Evolutionary conservation across 37 sponge, comb jelly and placozoan genomes (phyloP).

Genomic region (Tethya wilhelma): DNA sequence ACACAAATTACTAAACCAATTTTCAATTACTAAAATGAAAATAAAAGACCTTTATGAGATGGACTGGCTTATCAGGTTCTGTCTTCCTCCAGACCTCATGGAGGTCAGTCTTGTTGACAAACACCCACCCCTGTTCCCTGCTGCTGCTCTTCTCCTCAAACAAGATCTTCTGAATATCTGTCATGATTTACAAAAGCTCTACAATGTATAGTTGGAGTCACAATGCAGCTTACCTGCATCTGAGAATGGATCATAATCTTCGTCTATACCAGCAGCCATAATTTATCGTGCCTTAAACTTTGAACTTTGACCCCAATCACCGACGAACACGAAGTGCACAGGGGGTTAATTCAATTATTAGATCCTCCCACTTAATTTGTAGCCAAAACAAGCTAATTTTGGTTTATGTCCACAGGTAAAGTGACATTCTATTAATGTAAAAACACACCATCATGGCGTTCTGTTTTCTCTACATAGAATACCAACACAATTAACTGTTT

Average conservation of each 20-base stretch:
- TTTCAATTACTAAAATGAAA: too few relatives aligned
- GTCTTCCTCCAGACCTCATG: slow-evolving; percentile 58
- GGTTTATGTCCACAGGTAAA: background rate
- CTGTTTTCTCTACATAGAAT: too few relatives aligned
- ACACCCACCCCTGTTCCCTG: slow-evolving; percentile 49
- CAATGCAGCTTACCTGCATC: slow-evolving; percentile 30
- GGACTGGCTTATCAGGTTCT: slow-evolving; percentile 31
- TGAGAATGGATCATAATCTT: slow-evolving; percentile 35
- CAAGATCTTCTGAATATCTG: slow-evolving; percentile 44
- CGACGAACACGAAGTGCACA: too few relatives aligned
- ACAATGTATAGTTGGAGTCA: too few relatives aligned
- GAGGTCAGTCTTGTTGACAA: slow-evolving; percentile 28
- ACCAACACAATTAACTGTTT: too few relatives aligned
- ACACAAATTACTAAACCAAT: too few relatives aligned
- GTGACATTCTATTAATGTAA: background rate
- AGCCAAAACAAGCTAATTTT: background rate
- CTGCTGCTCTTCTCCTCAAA: slow-evolving; percentile 33
- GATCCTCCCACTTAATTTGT: too few relatives aligned
- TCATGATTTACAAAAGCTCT: background rate
- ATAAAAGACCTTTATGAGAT: slow-evolving; percentile 53
- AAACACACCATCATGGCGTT: slow-evolving; percentile 6
- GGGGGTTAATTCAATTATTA: too few relatives aligned
- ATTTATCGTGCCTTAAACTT: background rate
- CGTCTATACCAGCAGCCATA: too few relatives aligned
- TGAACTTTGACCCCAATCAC: background rate